A percentile compares a stretch with the other conserved stretches of the same genome.
These are phyloP conservation scores for Lampris incognitus DNA, from an alignment of 2,113 vertebrate genomes.

Conservation along the genomic window DNA sequence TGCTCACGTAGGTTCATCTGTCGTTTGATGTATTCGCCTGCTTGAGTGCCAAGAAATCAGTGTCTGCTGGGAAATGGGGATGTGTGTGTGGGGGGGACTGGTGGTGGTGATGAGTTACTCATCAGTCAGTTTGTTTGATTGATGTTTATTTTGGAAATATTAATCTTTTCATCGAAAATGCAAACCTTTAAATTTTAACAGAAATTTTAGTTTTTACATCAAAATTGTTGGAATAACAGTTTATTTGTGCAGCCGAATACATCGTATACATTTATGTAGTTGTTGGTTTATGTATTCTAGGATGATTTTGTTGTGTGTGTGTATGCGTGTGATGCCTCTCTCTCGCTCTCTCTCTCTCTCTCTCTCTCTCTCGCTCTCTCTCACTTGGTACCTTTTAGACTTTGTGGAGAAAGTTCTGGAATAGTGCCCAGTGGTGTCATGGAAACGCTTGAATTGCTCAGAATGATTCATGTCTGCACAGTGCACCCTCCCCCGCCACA, in stretches of 20 bases:
- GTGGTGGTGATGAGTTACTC: conserved; percentile 50
- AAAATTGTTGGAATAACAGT: too few relatives aligned
- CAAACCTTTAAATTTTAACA: too few relatives aligned
- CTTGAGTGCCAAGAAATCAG: conserved; percentile 68
- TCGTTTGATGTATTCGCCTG: conserved; percentile 72
- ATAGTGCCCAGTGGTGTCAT: conserved; percentile 96
- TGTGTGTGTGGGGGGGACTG: conserved; percentile 16
- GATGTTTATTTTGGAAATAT: conserved; percentile 61
- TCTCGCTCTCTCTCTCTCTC: conserved; percentile 29
- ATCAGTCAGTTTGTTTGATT: conserved; percentile 72
- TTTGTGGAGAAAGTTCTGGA: conserved; percentile 92
- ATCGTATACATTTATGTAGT: conserved; percentile 24
- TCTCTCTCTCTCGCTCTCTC: background rate
- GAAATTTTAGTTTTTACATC: too few relatives aligned
- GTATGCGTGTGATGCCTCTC: conserved; percentile 21
- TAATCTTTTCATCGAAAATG: conserved; percentile 44
- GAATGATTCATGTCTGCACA: conserved; percentile 95
- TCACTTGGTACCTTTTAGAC: conserved; percentile 77
- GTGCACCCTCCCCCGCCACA: conserved; percentile 87
- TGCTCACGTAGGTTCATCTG: conserved; percentile 71
- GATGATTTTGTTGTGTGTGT: conserved; percentile 15
- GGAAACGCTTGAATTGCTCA: conserved; percentile 97
- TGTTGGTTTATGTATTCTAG: conserved; percentile 35
- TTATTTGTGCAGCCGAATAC: too few relatives aligned
- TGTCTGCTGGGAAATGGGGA: conserved; percentile 67